Percentiles rank a stretch among this genome's conserved stretches.
Conservation (phyloP, 1,140 invertebrate species). For the Drosophila eugracilis region DNA sequence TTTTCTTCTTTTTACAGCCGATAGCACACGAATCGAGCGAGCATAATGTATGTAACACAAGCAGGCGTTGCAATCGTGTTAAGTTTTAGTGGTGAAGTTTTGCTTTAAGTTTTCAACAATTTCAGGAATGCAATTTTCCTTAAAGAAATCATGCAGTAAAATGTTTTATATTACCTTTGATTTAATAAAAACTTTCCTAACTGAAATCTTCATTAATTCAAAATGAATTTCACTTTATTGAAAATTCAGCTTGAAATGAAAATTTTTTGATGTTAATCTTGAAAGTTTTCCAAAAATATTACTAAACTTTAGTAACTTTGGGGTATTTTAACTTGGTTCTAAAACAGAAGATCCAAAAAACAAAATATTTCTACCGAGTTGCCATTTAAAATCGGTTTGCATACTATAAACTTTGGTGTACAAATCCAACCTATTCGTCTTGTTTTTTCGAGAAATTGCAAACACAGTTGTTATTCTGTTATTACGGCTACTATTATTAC, state of each 20-base stretch:
- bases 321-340: background rate
- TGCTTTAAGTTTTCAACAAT: conserved; percentile 3
- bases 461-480: conserved; percentile 39
- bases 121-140: background rate
- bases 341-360: conserved; percentile 6
- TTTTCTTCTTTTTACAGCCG: conserved; percentile 35
- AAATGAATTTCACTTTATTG: too few relatives aligned
- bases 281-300: background rate
- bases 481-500: conserved; percentile 20
- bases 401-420: background rate
- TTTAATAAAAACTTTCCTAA: too few relatives aligned
- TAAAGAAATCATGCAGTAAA: background rate
- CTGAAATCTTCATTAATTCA: too few relatives aligned
- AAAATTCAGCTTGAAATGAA: background rate
- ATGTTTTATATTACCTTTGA: background rate
- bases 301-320: background rate
- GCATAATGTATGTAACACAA: background rate
- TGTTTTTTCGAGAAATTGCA: conserved; percentile 20
- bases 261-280: background rate
- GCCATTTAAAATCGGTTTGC: background rate
- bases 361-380: background rate
- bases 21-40: conserved; percentile 17
- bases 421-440: background rate
- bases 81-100: conserved; percentile 11
- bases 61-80: conserved; percentile 13